Evolutionary conservation across 2,113 vertebrate species (phyloP).

Genomic region (Tragelaphus scriptus): DNA sequence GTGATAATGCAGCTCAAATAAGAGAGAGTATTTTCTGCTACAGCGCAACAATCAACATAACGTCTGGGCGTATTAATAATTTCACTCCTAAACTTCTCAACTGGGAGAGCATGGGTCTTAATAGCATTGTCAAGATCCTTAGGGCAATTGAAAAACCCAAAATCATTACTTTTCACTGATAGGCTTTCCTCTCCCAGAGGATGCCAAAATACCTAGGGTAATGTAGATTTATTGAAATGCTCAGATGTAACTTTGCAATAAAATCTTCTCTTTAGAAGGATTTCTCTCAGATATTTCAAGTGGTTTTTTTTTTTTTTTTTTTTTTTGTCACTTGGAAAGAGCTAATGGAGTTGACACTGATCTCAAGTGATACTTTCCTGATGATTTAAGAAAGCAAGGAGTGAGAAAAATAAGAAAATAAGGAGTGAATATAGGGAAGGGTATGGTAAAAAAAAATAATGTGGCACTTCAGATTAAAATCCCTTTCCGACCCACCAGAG

Average conservation of each 20-base stretch:
- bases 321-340: conserved; percentile 24
- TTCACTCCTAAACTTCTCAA: conserved; percentile 73
- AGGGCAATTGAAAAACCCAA: conserved; percentile 71
- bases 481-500: not conserved
- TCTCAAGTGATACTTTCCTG: conserved; percentile 33
- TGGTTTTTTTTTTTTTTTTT: conserved; percentile 1
- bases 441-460: not conserved
- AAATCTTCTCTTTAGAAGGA: conserved; percentile 56
- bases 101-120: conserved; percentile 67
- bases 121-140: conserved; percentile 71
- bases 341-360: conserved; percentile 21
- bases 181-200: conserved; percentile 64
- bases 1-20: conserved; percentile 68
- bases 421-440: not conserved
- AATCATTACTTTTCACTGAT: conserved; percentile 71
- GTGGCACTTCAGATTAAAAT: not conserved
- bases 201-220: conserved; percentile 55
- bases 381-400: not conserved
- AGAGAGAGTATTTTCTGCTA: conserved; percentile 55
- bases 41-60: conserved; percentile 63
- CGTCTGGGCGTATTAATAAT: conserved; percentile 67
- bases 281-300: conserved; percentile 58
- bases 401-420: not conserved
- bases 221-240: conserved; percentile 74
- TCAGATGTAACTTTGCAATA: conserved; percentile 38